phyloP scores from a whole-genome alignment of 2,797 vertebrate genomes.

The Acanthurus tractus region DNA sequence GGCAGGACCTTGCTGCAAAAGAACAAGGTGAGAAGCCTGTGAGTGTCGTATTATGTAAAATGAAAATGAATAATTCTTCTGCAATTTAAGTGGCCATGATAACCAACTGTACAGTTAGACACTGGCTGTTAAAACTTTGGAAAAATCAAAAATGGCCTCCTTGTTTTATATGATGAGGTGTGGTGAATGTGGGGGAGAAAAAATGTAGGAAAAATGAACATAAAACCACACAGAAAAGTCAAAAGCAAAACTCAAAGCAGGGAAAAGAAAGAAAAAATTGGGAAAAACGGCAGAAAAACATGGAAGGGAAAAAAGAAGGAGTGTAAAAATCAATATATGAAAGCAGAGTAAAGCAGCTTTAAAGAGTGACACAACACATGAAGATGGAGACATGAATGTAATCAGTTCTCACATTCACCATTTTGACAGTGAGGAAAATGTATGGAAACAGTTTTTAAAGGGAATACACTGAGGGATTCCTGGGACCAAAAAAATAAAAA shows the following conservation, averaged over 20 bases:
- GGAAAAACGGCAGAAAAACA: slow-evolving; percentile 37
- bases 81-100: slow-evolving; percentile 53
- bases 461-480: slow-evolving; percentile 65
- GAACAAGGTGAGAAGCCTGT: slow-evolving; percentile 33
- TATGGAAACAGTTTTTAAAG: slow-evolving; percentile 67
- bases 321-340: slow-evolving; percentile 57
- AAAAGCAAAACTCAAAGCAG: slow-evolving; percentile 58
- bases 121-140: slow-evolving; percentile 60
- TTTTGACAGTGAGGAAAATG: slow-evolving; percentile 67
- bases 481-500: slow-evolving; percentile 55
- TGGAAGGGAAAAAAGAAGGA: slow-evolving; percentile 62
- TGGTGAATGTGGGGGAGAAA: slow-evolving; percentile 56
- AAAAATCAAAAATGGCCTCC: slow-evolving; percentile 53
- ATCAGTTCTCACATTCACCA: slow-evolving; percentile 65
- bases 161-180: slow-evolving; percentile 64
- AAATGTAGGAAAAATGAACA: slow-evolving; percentile 63
- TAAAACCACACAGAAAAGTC: slow-evolving; percentile 64
- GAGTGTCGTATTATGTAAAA: slow-evolving; percentile 20
- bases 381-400: slow-evolving; percentile 67
- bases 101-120: slow-evolving; percentile 57
- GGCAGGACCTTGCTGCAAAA: slow-evolving; percentile 68
- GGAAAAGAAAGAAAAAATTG: slow-evolving; percentile 51
- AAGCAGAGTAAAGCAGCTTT: slow-evolving; percentile 56
- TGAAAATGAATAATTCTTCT: slow-evolving; percentile 3
- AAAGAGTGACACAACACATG: slow-evolving; percentile 68